Evolutionary conservation across 2,888 invertebrate species (phyloP), one percentile per base, ranked within the genome.

Genomic region (Tyria jacobaeae): DNA sequence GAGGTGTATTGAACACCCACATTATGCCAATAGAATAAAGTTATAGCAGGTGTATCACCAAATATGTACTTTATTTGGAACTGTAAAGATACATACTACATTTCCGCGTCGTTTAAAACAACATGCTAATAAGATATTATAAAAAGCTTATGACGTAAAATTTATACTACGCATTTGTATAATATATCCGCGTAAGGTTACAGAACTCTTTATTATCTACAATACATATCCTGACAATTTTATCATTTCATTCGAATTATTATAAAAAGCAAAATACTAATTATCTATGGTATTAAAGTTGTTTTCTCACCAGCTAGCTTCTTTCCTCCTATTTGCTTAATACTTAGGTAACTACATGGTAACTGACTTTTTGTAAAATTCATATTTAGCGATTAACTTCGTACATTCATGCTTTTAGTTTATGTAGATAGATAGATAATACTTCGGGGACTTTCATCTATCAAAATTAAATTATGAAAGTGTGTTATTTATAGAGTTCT

Each of bases 101-200:
- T 21, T 44, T 21, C 44, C 44, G 44, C 21, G 12, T 41, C 17
- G 41, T 44, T 44, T 44, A 12, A 21, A 10, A 44, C 12, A 21
- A 10, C 21, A 44, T 44, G 44, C 7, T 27, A 49, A 49, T 49
- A 25, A 49, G 35, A 12, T 44, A 44, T 17, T 41, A 41, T 21
- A 49, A 57, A 53, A 39, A 58, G 34, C 37, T 47, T 53, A 25
- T 53, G 47, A 62, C 57, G 62, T 51, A 37, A 5, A 12, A 25
- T 17, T 35, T 24, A 15, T 47, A 51, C 35, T 56, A 51, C 48
- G 49, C 70, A 62, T 64, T 75, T 72, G 63, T 74, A 49, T 65
- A 53, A n/a, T n/a, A n/a, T n/a, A n/a, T 54, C 21, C 54, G 61
- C 27, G 17, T 58, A 57, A 71, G 66, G 63, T 64, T 62, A 35